These are phyloP conservation scores for Mellilla xanthometata DNA, from an alignment of 2,888 invertebrate genomes.

Conservation along the genomic window DNA sequence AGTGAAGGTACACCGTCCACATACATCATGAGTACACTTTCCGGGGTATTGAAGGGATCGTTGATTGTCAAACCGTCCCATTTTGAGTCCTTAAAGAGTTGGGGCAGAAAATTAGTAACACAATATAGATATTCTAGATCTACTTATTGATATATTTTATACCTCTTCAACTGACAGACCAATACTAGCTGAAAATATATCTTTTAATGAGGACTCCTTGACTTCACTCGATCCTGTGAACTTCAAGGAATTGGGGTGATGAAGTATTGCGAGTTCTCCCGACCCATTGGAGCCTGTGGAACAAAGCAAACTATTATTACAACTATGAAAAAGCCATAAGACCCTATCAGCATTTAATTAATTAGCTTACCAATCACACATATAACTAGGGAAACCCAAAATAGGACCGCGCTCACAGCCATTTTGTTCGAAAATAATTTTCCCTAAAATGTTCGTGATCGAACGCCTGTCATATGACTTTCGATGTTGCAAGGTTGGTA, in stretches of 20 bases:
- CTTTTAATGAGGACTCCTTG: slow-evolving; percentile 85
- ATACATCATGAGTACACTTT: slow-evolving; percentile 86
- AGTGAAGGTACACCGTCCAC: slow-evolving; percentile 86
- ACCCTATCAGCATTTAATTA: no score
- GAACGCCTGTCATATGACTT: slow-evolving; percentile 28
- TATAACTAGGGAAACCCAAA: slow-evolving; percentile 62
- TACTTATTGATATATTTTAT: slow-evolving; percentile 19
- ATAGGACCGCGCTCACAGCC: slow-evolving; percentile 66
- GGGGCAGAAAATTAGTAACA: background rate
- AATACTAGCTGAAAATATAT: slow-evolving; percentile 87
- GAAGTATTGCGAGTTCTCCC: slow-evolving; percentile 87
- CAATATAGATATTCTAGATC: no score
- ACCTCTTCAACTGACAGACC: slow-evolving; percentile 89
- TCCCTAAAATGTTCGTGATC: slow-evolving; percentile 36
- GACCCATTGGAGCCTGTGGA: slow-evolving; percentile 75
- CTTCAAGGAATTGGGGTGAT: slow-evolving; percentile 85
- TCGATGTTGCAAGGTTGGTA: slow-evolving; percentile 21
- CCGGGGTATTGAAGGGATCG: slow-evolving; percentile 89
- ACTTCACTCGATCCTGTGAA: slow-evolving; percentile 86
- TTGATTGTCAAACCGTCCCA: slow-evolving; percentile 87
- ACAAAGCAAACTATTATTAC: slow-evolving; percentile 9
- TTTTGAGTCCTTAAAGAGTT: slow-evolving; percentile 75
- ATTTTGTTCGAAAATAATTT: slow-evolving; percentile 57
- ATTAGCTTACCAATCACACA: slow-evolving; percentile 70
- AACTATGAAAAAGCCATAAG: no score